Conservation (phyloP, 2,113 vertebrate genomes). For the Athene noctua region DNA sequence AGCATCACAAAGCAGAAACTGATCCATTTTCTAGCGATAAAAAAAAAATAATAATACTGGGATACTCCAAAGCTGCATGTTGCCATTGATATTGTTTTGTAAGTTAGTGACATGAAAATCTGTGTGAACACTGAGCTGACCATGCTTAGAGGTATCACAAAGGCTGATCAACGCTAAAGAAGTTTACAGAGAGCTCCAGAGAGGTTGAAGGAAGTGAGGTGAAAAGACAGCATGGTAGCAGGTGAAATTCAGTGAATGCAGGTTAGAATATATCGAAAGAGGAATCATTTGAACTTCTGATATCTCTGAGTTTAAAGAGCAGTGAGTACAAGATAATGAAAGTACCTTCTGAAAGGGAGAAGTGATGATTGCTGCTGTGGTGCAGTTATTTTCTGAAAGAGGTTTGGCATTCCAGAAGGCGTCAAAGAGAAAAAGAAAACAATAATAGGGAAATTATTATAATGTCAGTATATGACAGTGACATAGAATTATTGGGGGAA, state of each 20-base stretch:
- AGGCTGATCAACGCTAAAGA: not conserved
- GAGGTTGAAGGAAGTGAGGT: not conserved
- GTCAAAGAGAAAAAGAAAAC: conserved; percentile 10
- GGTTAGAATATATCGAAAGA: not conserved
- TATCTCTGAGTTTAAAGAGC: not conserved
- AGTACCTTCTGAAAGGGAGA: not conserved
- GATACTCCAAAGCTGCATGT: not conserved
- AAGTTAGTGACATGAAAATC: not conserved
- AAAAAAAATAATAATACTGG: not conserved
- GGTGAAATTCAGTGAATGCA: not conserved
- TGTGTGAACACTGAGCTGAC: not conserved
- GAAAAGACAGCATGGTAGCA: not conserved
- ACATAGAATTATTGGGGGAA: not conserved
- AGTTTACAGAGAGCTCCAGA: not conserved
- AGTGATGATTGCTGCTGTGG: not conserved
- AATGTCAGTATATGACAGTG: not conserved
- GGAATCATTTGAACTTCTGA: conserved; percentile 15
- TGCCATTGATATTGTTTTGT: not conserved
- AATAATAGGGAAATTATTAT: not conserved
- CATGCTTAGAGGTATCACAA: not conserved
- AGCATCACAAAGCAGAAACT: not conserved
- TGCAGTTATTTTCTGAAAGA: not conserved
- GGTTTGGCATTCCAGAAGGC: not conserved
- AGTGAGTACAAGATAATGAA: not conserved
- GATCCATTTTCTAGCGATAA: not conserved